These are phyloP conservation scores for Ursus arctos DNA, from an alignment of 2,113 vertebrate genomes.

Conservation along the genomic window DNA sequence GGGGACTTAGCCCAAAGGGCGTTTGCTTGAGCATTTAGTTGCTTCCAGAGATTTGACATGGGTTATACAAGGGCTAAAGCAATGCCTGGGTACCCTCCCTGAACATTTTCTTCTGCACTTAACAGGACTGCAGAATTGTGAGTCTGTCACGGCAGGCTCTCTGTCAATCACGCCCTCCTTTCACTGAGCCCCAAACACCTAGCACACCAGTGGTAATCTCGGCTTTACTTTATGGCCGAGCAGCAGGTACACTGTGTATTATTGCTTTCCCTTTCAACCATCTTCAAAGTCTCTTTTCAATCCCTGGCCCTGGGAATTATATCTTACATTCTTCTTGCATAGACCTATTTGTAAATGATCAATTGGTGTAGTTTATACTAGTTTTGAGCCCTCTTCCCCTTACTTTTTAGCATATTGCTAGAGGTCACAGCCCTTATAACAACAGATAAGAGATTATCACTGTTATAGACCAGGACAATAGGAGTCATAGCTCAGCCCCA, in stretches of 20 bases:
- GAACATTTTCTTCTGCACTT: not conserved
- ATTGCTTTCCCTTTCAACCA: not conserved
- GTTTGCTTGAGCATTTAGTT: not conserved
- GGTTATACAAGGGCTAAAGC: not conserved
- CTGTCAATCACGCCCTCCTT: not conserved
- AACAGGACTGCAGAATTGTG: not conserved
- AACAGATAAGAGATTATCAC: not conserved
- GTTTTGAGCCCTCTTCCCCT: not conserved
- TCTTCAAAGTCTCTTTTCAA: not conserved
- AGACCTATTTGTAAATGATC: not conserved
- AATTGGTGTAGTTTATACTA: not conserved
- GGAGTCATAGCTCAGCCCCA: not conserved
- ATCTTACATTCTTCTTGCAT: not conserved
- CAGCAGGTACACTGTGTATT: no score
- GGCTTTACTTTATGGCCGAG: not conserved
- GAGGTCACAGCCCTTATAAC: not conserved
- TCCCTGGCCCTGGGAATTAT: not conserved
- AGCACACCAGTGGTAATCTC: no score
- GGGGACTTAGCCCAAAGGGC: not conserved
- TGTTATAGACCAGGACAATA: not conserved
- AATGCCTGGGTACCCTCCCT: rapidly evolving
- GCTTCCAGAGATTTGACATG: not conserved
- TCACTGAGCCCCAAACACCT: not conserved
- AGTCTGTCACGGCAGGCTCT: not conserved
- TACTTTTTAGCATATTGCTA: not conserved